Base-by-base conservation (phyloP, 2,797 vertebrate genomes). In the Distichodus sexfasciatus region DNA sequence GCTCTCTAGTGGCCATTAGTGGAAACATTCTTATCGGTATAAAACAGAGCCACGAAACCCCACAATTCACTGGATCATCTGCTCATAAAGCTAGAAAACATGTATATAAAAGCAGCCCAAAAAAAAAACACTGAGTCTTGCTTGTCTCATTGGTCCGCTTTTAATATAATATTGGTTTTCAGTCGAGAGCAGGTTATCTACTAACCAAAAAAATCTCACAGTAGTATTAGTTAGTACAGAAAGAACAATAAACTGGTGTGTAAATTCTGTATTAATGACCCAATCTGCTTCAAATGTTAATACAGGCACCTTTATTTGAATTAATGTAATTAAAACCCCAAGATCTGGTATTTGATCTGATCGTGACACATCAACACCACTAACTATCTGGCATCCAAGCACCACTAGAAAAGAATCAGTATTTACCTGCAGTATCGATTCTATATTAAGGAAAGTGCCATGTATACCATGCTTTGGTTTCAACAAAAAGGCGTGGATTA, bases 91-190 rank as follows among this genome's bases (percentile, higher is more conserved):
- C 2, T 53, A 28, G 11, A 31, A 31, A 19, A 8, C 29, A 35
- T 21, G 17, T 21, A 31, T 11, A 33, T 35, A 57, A 3, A 0
- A 8, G 10, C 9, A 23, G n/a, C n/a, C n/a, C 28, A 41, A 5
- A 40, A 31, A 64, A 4, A 58, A 65, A 46, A 38, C 31, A 65
- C 4, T 0, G 74, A 54, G 3, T 0, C 1, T 14, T 17, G 50
- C 28, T 7, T 36, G 15, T 71, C n/a, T 69, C 35, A 75, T 84
- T 83, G 79, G 74, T 86, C 76, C 68, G 79, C 51, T 87, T 85
- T 89, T 80, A 70, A 65, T 62, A 29, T 58, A 67, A 59, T 28
- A 33, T 47, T 81, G 3, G 23, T 69, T 73, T 61, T 76, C 68
- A 65, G 1, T 75, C 21, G 77, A 66, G 36, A 78, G 64, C 80